Base-by-base conservation (phyloP, 2,113 vertebrate genomes). In the Pelodiscus sinensis region DNA sequence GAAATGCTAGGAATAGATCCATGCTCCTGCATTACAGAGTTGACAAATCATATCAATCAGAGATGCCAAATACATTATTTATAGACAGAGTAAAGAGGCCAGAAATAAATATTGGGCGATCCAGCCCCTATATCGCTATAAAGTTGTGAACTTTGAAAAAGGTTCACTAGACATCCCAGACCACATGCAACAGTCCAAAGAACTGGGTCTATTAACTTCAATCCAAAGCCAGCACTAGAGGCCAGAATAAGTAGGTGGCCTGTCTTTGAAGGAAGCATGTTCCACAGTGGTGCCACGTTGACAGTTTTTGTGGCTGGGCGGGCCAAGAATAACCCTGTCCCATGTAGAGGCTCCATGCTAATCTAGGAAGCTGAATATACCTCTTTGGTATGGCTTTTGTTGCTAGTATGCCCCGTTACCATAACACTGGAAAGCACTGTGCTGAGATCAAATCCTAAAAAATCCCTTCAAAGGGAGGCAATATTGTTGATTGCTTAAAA, bases 401-500 rank as follows among this genome's bases (percentile, higher is more conserved):
- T 81, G 56, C 85, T 56, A 1, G 1, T 77, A 51, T 44, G 65
- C 21, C 51, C 79, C 56, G 55, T 13, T 35, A 50, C 19, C 51
- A 1, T 7, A 8, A 87, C 92, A 92, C 91, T 92, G 77, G 50
- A 87, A 91, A 96, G 82, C 24, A 2, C 15, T 51, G 68, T 85
- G 83, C 79, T 82, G 60, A 95, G 96, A 89, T 93, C 78, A 93
- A 93, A 94, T 85, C 77, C 78, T 85, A 82, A 96, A 90, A 95
- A 97, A 92, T 50, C 71, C 65, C n/a, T 38, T 65, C 83, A 88
- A 95, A 0, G 1, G 58, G 86, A 96, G 80, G 95, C 56, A 88
- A 92, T 92, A 96, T 90, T 56, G 79, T 94, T 95, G 97, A 95
- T 84, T 96, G 91, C 81, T 0, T 95, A 84, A 87, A 90, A 91